These are phyloP conservation scores for Poecilobothrus nobilitatus DNA, from an alignment of 2,888 invertebrate genomes.

Conservation along the genomic window DNA sequence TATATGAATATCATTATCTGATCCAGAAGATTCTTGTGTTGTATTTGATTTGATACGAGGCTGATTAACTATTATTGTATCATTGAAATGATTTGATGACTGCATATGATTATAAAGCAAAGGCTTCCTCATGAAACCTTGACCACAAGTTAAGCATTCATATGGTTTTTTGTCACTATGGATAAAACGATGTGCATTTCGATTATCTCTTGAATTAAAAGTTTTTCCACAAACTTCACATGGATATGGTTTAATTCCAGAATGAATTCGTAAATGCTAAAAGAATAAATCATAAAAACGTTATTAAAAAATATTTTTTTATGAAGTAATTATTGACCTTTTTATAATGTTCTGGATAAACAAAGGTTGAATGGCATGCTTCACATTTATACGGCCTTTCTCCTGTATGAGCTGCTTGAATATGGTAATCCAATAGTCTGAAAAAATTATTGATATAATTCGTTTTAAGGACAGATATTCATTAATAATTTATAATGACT, in stretches of 20 bases:
- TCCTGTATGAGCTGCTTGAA: slow-evolving; percentile 71
- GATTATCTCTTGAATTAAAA: slow-evolving; percentile 75
- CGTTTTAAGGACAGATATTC: too few species aligned
- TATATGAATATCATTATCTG: slow-evolving; percentile 32
- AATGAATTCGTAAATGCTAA: slow-evolving; percentile 63
- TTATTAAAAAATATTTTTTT: neutral
- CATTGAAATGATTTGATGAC: slow-evolving; percentile 59
- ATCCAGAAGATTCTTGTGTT: slow-evolving; percentile 44
- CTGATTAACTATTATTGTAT: slow-evolving; percentile 75
- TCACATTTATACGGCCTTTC: slow-evolving; percentile 68
- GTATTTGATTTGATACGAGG: slow-evolving; percentile 49
- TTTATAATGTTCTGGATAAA: slow-evolving; percentile 74
- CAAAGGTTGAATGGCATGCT: slow-evolving; percentile 67
- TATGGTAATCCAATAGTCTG: slow-evolving; percentile 69
- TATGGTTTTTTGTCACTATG: slow-evolving; percentile 83
- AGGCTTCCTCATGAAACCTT: slow-evolving; percentile 77
- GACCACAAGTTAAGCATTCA: slow-evolving; percentile 71
- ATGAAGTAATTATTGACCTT: slow-evolving; percentile 20
- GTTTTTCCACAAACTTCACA: slow-evolving; percentile 78
- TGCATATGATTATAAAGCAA: slow-evolving; percentile 66
- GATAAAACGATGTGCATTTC: slow-evolving; percentile 75
- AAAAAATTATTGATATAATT: neutral
- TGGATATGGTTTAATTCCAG: slow-evolving; percentile 63
- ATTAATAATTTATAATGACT: too few species aligned
- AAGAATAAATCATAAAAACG: neutral